Percentiles rank a stretch among this genome's conserved stretches.
Conservation (phyloP, 2,113 vertebrate species). For the Phaethornis superciliosus region DNA sequence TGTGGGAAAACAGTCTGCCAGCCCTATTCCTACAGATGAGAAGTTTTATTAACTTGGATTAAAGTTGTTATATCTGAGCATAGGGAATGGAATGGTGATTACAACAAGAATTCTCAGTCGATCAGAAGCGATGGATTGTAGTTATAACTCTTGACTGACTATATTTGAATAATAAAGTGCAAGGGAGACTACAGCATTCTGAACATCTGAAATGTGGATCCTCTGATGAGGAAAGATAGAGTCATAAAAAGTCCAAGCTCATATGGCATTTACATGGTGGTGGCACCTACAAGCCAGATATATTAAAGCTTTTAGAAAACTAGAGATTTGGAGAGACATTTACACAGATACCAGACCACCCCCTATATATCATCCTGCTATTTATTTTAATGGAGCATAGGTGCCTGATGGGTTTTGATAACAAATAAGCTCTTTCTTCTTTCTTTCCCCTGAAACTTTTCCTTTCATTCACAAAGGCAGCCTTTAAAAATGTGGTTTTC, state of each 20-base stretch:
- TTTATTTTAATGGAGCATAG: background rate
- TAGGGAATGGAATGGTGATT: background rate
- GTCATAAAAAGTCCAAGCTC: background rate
- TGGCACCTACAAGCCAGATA: background rate
- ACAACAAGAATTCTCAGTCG: slow-evolving; percentile 14
- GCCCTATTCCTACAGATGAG: background rate
- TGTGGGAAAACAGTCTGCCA: background rate
- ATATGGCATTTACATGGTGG: background rate
- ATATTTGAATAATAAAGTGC: background rate
- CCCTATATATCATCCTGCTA: background rate
- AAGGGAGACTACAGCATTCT: background rate
- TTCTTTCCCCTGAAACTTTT: background rate
- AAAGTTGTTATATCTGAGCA: slow-evolving; percentile 16
- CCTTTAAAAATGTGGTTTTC: background rate
- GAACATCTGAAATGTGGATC: background rate
- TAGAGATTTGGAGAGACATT: background rate
- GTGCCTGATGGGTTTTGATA: background rate
- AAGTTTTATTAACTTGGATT: slow-evolving; percentile 45
- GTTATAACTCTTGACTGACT: slow-evolving; percentile 9
- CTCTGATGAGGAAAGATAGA: background rate
- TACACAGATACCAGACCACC: background rate
- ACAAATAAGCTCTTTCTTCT: background rate
- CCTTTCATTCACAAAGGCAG: background rate
- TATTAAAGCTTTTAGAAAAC: background rate
- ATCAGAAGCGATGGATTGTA: background rate